Evolutionary conservation across 2,797 vertebrate species (phyloP), one percentile per base, ranked within the genome.

Genomic region (Rhodeus uyekii): DNA sequence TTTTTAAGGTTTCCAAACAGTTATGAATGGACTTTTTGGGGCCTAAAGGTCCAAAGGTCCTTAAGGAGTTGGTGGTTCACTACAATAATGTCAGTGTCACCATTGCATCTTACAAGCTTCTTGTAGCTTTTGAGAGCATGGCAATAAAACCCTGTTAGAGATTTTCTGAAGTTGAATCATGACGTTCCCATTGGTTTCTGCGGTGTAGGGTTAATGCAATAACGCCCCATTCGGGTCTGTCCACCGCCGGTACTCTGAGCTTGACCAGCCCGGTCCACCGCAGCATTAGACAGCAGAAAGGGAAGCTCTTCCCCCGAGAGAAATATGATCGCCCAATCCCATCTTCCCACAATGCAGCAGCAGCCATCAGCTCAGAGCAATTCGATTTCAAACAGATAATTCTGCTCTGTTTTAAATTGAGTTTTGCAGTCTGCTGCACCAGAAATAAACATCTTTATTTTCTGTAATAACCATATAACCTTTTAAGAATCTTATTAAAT

Each of bases 261-360:
- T 68, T 53, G 46, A 48, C 18, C 18, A 48, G 2, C 16, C 48
- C 34, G 19, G 36, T 64, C 64, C 46, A 78, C 84, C 69, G 32
- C 82, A 81, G 75, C 83, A 77, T 84, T 82, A 73, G 75, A 72
- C 80, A 76, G 71, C 72, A 85, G 83, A 86, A 87, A 84, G 14
- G 22, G 19, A 67, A 78, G 38, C 63, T 58, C 50, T 65, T 60
- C 42, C 58, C 58, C 8, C 4, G 9, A 78, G 78, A 78, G 86
- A 86, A 86, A 89, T 68, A 67, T 29, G 71, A 85, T 74, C 82
- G 48, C 48, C 3, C 27, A 18, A 34, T 68, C 48, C 39, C 50
- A 68, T 69, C 76, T 85, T 29, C 83, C 64, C 76, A 75, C 14
- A 61, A 53, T 63, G 58, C 78, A 46, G 61, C 67, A 46, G 29